Evolutionary conservation across 2,797 vertebrate species (phyloP).

Genomic region (Phataginus tricuspis): DNA sequence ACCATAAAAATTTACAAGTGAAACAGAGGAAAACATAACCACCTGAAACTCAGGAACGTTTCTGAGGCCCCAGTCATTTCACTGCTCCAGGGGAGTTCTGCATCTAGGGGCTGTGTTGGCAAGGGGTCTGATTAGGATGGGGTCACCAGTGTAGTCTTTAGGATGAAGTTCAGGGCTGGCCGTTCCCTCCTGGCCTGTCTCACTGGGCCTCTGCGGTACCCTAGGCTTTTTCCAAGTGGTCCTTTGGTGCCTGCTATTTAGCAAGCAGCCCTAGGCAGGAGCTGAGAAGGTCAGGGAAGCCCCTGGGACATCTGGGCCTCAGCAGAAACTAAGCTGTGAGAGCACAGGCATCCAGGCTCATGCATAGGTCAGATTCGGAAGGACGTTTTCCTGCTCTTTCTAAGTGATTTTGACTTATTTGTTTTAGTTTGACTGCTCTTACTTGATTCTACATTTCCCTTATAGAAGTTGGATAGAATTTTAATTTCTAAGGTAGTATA

Average conservation of each 20-base stretch:
- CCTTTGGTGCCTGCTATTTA: not conserved
- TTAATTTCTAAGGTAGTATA: not conserved
- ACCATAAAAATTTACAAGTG: not conserved
- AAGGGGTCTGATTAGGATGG: not conserved
- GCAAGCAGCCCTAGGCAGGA: not conserved
- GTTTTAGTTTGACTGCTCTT: not conserved
- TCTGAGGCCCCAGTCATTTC: not conserved
- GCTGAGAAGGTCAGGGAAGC: fast-evolving
- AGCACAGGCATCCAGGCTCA: not conserved
- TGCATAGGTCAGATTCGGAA: not conserved
- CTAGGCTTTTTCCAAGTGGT: not conserved
- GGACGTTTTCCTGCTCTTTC: not conserved
- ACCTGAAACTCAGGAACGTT: not conserved
- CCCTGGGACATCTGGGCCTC: not conserved
- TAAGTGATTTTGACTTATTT: not conserved
- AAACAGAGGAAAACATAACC: not conserved
- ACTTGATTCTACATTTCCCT: not conserved
- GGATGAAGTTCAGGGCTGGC: not conserved
- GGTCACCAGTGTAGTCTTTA: not conserved
- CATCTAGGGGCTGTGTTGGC: fast-evolving
- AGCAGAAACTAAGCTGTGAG: not conserved
- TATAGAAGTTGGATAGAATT: not conserved
- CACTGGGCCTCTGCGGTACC: not conserved
- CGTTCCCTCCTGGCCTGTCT: not conserved
- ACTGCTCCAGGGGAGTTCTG: not conserved